Percentiles rank a stretch among this genome's conserved stretches.
Conservation (phyloP, 1,140 invertebrate species). For the Rhopalosiphum padi region DNA sequence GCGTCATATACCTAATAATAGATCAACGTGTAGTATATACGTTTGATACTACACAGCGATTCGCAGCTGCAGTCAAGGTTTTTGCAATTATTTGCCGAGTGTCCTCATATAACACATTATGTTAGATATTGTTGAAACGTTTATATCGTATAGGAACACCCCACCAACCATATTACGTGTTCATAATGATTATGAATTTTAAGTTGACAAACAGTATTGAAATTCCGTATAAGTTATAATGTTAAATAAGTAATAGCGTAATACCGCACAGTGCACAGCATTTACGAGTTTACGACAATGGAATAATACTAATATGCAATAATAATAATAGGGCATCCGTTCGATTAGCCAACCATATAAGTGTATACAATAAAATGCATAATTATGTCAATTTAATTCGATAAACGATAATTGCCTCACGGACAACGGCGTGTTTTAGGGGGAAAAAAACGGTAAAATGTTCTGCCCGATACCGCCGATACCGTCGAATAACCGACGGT, state of each 20-base stretch:
- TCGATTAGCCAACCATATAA: background rate
- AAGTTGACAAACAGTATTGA: background rate
- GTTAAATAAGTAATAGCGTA: background rate
- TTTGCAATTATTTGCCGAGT: background rate
- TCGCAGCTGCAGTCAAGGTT: background rate
- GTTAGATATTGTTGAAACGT: background rate
- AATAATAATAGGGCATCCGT: background rate
- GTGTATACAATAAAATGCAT: background rate
- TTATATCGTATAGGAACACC: background rate
- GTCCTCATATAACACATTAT: background rate
- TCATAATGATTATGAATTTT: background rate
- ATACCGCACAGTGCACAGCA: background rate
- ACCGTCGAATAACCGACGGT: background rate
- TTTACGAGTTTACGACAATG: background rate
- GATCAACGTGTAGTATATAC: background rate
- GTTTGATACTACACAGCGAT: background rate
- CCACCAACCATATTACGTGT: background rate
- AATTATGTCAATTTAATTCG: background rate
- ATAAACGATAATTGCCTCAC: background rate
- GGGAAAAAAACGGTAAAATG: background rate
- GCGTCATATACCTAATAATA: constrained; percentile 1
- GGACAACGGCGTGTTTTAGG: background rate
- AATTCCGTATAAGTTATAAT: background rate
- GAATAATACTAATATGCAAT: background rate
- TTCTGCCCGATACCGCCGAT: background rate